phyloP scores from a whole-genome alignment of 2,888 invertebrate species.

The Mythimna pallens region DNA sequence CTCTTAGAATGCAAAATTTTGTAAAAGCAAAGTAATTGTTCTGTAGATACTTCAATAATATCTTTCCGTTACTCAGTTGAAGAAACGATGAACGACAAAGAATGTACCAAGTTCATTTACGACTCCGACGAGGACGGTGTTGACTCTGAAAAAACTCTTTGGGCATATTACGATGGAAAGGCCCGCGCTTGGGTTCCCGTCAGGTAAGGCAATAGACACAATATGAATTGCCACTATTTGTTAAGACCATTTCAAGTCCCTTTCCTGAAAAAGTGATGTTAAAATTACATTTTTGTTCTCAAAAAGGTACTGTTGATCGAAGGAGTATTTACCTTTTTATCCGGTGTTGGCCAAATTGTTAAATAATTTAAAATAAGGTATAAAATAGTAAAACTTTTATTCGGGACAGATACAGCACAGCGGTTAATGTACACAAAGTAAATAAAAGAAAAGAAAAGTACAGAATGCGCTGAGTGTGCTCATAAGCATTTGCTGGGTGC shows the following conservation, averaged over 20 bases:
- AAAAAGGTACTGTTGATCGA: too few species aligned
- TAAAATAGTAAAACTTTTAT: too few species aligned
- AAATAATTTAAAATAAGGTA: too few species aligned
- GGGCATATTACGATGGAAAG: constrained; percentile 70
- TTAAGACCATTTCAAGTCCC: background rate
- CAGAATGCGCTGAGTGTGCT: too few species aligned
- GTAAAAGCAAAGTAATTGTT: background rate
- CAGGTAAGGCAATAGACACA: constrained; percentile 68
- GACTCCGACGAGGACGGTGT: constrained; percentile 18
- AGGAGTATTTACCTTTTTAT: too few species aligned
- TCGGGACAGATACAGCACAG: too few species aligned
- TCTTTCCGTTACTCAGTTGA: constrained; percentile 65
- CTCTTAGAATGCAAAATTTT: background rate
- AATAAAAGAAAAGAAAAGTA: too few species aligned
- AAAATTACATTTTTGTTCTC: too few species aligned
- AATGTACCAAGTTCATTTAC: constrained; percentile 69
- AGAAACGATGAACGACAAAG: constrained; percentile 69
- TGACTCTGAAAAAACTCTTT: constrained; percentile 66
- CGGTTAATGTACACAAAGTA: too few species aligned
- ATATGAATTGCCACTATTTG: background rate
- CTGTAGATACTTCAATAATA: constrained; percentile 32
- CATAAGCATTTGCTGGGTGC: too few species aligned
- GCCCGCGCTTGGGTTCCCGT: constrained; percentile 73
- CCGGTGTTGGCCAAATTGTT: too few species aligned
- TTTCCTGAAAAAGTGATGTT: too few species aligned